Evolutionary conservation across 2,797 vertebrate species (phyloP).

Genomic region (Phataginus tetradactyla): DNA sequence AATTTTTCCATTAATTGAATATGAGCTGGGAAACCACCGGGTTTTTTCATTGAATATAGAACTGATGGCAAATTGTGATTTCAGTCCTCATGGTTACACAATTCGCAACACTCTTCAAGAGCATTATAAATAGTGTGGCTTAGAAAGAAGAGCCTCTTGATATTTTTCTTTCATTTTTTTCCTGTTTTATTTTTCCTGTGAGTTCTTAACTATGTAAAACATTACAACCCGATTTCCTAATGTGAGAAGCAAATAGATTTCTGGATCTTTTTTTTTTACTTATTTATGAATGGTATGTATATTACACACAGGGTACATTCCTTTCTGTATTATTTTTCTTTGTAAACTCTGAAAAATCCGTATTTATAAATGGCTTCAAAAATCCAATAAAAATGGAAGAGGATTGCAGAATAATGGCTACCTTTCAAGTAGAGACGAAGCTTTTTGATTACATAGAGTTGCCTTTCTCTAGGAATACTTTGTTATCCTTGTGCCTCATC

Average conservation of each 20-base stretch:
- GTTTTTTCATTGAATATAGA: constrained; percentile 19
- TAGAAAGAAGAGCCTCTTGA: background rate
- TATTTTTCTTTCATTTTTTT: background rate
- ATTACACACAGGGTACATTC: background rate
- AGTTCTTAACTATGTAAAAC: background rate
- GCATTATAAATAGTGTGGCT: background rate
- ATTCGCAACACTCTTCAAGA: background rate
- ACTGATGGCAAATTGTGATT: background rate
- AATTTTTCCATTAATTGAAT: background rate
- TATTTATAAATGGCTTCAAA: constrained; percentile 28
- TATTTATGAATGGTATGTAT: constrained; percentile 31
- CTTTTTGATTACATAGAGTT: background rate
- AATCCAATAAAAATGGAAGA: constrained; percentile 14
- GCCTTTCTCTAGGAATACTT: constrained; percentile 13
- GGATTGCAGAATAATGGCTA: background rate
- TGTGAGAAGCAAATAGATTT: background rate
- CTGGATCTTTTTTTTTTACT: constrained; percentile 4
- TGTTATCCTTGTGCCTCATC: constrained; percentile 16
- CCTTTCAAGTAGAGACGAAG: constrained; percentile 39
- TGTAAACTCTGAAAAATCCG: constrained; percentile 39
- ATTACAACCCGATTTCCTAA: background rate
- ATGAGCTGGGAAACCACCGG: background rate
- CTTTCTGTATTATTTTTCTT: constrained; percentile 14
- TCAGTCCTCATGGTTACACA: background rate
- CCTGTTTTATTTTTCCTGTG: background rate